Evolutionary conservation across 2,113 vertebrate genomes (phyloP), one percentile per base, ranked within the genome.

Genomic region (Polypterus senegalus): DNA sequence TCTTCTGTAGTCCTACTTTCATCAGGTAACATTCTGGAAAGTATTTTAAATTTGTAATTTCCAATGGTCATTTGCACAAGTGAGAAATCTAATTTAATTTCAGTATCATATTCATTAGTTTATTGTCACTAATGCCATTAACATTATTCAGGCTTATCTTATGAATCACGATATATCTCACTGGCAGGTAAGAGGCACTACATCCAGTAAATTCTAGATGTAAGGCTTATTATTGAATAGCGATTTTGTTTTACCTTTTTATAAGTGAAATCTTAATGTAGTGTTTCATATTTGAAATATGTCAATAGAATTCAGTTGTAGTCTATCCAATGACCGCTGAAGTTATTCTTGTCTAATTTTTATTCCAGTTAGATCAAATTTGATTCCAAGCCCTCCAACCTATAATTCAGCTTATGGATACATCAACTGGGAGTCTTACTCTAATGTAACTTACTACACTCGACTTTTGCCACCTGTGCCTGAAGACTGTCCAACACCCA

Each of bases 311-410:
- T 55, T 10, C 43, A 9, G 5, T 11, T 5, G 5, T 27, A 55
- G 54, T 27, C 5, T 27, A 8, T 5, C 54, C 54, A 5, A 11
- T 10, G 10, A 9, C 5, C 3, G 10, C 54, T 11, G 4, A 55
- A 5, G 54, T 7, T 44, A 44, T 44, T 59, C 3, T 10, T 6
- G 43, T 10, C 10, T 8, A 9, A 4, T 53, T 61, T 43, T 71
- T 45, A 9, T 67, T 76, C 58, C 74, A 98, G 93, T 70, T 47
- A 87, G 94, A 7, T 82, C 89, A 67, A 81, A 85, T 10, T 82
- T 93, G 9, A 89, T 98, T 67, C 91, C 93, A 64, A 97, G 89
- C 57, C 94, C 93, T 5, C 94, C 93, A 1, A 97, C 92, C 7
- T 97, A 89, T 79, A 97, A 97, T 64, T 79, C 79, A 1, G 88